Percentiles rank a stretch among this genome's conserved stretches.
Evolutionary conservation across 1,140 invertebrate species (phyloP).

Genomic region (Pristionchus pacificus): DNA sequence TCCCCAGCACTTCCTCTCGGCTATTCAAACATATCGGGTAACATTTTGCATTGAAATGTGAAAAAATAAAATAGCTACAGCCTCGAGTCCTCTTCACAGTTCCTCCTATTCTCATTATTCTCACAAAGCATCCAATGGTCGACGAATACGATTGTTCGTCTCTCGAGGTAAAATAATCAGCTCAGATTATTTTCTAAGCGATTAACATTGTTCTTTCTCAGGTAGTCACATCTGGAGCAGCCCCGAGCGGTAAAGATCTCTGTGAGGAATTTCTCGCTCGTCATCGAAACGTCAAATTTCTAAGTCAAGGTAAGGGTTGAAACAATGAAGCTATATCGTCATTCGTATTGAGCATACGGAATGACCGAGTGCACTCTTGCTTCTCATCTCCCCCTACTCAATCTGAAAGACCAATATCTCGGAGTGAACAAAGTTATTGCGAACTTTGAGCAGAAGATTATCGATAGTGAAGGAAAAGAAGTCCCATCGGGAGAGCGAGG

Average conservation of each 20-base stretch:
- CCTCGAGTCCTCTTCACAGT: too few species aligned
- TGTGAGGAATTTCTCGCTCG: constrained; percentile 46
- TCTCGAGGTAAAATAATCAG: too few species aligned
- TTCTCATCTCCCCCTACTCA: constrained; percentile 23
- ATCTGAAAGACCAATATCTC: constrained; percentile 12
- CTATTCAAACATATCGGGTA: too few species aligned
- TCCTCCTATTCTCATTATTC: too few species aligned
- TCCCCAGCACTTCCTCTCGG: too few species aligned
- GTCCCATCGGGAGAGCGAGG: not conserved
- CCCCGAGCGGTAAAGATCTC: constrained; percentile 54
- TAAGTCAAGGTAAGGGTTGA: constrained; percentile 25
- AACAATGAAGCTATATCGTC: not conserved
- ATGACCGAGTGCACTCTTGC: constrained; percentile 38
- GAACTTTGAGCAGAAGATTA: constrained; percentile 28
- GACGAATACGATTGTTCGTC: too few species aligned
- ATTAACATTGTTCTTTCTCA: too few species aligned
- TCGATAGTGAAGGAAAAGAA: not conserved
- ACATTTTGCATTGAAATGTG: too few species aligned
- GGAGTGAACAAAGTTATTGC: constrained; percentile 31
- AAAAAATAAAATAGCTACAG: too few species aligned
- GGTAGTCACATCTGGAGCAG: constrained; percentile 52
- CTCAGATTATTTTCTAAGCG: too few species aligned
- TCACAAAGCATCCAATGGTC: too few species aligned
- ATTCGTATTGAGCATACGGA: constrained; percentile 30
- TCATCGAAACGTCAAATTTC: constrained; percentile 26